A percentile compares a stretch with the other conserved stretches of the same genome.
phyloP scores from a whole-genome alignment of 92 coral and sea anemone genomes.

The Epizoanthus ramosus region DNA sequence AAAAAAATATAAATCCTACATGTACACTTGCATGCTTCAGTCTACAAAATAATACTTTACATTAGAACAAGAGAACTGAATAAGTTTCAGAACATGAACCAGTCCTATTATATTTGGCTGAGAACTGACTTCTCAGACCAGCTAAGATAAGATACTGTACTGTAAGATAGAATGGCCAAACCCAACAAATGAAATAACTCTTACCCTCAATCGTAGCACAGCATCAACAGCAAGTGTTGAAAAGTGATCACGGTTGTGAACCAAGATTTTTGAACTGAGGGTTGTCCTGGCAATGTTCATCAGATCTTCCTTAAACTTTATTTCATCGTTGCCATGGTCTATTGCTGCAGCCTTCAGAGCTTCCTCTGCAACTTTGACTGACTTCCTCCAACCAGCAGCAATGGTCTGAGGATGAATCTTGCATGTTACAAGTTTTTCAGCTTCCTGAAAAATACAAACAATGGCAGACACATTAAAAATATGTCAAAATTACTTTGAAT shows the following conservation, averaged over 20 bases:
- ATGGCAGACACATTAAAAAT: too few species aligned
- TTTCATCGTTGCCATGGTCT: conserved; percentile 79
- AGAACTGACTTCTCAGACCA: too few species aligned
- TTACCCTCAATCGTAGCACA: conserved; percentile 83
- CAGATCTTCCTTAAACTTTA: conserved; percentile 88
- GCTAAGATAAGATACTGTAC: too few species aligned
- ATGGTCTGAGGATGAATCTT: conserved; percentile 97
- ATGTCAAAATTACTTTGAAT: too few species aligned
- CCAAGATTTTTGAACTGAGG: conserved; percentile 94
- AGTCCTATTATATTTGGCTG: neutral
- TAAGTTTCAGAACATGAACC: neutral
- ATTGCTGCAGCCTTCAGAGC: conserved; percentile 92
- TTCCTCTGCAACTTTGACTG: conserved; percentile 82
- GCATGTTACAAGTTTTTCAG: conserved; percentile 83
- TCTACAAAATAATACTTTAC: too few species aligned
- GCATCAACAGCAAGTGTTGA: conserved; percentile 97
- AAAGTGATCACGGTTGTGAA: conserved; percentile 96
- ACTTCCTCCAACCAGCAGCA: conserved; percentile 96
- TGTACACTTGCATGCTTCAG: too few species aligned
- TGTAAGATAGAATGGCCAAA: too few species aligned
- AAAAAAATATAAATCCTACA: too few species aligned
- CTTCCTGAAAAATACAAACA: conserved; percentile 68
- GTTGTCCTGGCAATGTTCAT: conserved; percentile 99
- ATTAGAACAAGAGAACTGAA: too few species aligned
- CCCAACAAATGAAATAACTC: neutral